A percentile compares a stretch with the other conserved stretches of the same genome.
Conservation (phyloP, 2,888 invertebrate genomes). For the Myopa testacea region DNA sequence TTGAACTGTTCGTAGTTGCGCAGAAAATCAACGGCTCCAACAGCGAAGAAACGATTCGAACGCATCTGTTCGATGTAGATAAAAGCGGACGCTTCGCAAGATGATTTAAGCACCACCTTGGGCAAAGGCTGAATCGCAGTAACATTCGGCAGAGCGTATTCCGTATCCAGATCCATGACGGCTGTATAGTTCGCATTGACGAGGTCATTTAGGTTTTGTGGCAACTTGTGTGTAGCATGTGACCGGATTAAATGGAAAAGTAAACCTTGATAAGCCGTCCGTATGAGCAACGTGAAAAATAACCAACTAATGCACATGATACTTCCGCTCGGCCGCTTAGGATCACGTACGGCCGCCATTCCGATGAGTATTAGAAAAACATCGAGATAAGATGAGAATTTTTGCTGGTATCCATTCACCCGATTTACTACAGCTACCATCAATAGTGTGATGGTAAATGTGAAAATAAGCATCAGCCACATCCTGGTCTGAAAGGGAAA, state of each 20-base stretch:
- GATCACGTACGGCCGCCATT: conserved; percentile 2
- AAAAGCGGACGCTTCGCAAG: not conserved
- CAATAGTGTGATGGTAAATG: conserved; percentile 40
- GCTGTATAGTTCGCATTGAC: conserved; percentile 33
- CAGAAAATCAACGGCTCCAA: not conserved
- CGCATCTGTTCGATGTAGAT: not conserved
- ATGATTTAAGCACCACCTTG: not conserved
- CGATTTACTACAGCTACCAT: not conserved
- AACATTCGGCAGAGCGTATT: conserved; percentile 30
- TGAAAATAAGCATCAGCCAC: conserved; percentile 48
- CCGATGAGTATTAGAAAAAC: conserved; percentile 42
- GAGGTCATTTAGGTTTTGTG: conserved; percentile 35
- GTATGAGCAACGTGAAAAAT: conserved; percentile 41
- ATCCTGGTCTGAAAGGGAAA: conserved; percentile 52
- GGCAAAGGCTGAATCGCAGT: not conserved
- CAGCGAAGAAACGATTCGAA: not conserved
- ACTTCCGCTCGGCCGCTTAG: not conserved
- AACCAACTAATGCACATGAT: conserved; percentile 40
- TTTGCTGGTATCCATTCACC: not conserved
- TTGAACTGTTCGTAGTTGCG: not conserved
- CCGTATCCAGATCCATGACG: conserved; percentile 25
- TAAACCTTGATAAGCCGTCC: conserved; percentile 44
- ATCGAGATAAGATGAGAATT: conserved; percentile 11
- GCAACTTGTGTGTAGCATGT: conserved; percentile 38
- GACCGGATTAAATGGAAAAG: conserved; percentile 45